Evolutionary conservation across 2,113 vertebrate genomes (phyloP).

Genomic region (Anarrhichthys ocellatus): DNA sequence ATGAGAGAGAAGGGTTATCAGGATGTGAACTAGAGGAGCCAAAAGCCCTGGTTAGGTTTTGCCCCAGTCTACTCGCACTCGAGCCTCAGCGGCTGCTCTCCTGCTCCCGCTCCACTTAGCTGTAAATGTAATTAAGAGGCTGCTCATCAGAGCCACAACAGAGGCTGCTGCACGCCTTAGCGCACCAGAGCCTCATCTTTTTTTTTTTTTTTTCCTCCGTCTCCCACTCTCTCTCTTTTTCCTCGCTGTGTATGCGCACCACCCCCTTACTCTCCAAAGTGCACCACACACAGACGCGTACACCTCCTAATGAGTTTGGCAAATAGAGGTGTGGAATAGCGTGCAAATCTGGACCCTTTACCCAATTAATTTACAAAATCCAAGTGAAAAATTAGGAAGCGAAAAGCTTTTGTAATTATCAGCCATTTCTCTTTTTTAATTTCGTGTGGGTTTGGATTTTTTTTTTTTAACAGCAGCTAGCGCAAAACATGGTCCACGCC

Average conservation of each 20-base stretch:
- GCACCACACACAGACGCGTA: slow-evolving; percentile 34
- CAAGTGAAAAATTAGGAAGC: slow-evolving; percentile 52
- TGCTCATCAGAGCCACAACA: slow-evolving; percentile 73
- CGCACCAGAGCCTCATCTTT: slow-evolving; percentile 56
- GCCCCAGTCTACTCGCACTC: slow-evolving; percentile 58
- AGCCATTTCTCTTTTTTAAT: slow-evolving; percentile 14
- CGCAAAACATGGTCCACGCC: neutral
- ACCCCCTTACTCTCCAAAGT: slow-evolving; percentile 40
- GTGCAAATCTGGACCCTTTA: slow-evolving; percentile 57
- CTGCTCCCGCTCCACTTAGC: slow-evolving; percentile 77
- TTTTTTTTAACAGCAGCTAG: slow-evolving; percentile 31
- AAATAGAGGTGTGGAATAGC: slow-evolving; percentile 58
- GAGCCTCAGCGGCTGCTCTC: slow-evolving; percentile 65
- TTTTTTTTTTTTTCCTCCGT: neutral
- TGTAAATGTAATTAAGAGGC: slow-evolving; percentile 82
- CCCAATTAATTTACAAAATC: slow-evolving; percentile 64
- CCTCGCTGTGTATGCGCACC: slow-evolving; percentile 20
- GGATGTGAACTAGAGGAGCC: slow-evolving; percentile 57
- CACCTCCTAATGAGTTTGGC: slow-evolving; percentile 70
- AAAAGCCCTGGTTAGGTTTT: slow-evolving; percentile 62
- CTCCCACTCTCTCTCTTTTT: slow-evolving; percentile 4
- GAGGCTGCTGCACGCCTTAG: slow-evolving; percentile 65
- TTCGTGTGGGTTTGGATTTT: slow-evolving; percentile 24
- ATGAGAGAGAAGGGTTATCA: slow-evolving; percentile 62
- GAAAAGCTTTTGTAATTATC: slow-evolving; percentile 55